Percentiles rank a stretch among this genome's conserved stretches.
Evolutionary conservation across 2,888 invertebrate species (phyloP).

Genomic region (Rotaria socialis): DNA sequence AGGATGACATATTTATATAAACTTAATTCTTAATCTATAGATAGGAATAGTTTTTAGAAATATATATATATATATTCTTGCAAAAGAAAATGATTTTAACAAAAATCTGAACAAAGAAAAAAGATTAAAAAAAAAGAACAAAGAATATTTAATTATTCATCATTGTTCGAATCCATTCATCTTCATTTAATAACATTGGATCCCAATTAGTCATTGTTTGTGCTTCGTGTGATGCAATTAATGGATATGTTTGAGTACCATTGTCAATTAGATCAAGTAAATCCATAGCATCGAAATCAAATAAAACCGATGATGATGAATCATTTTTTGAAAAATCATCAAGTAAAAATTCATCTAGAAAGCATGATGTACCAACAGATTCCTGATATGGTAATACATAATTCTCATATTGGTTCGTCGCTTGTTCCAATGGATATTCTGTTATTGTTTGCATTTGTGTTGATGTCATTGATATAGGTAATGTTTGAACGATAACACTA

Average conservation of each 20-base stretch:
- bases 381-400: not conserved
- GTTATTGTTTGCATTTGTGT: slow-evolving; percentile 27
- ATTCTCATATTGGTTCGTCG: not conserved
- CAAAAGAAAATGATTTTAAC: not conserved
- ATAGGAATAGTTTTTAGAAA: not conserved
- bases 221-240: not conserved
- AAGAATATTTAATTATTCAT: not conserved
- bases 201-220: slow-evolving; percentile 1
- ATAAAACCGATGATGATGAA: not conserved
- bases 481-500: not conserved
- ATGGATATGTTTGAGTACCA: slow-evolving; percentile 8
- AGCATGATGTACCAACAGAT: not conserved
- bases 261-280: slow-evolving; percentile 1
- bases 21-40: not conserved
- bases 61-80: not conserved
- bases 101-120: not conserved
- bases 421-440: not conserved
- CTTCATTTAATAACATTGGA: not conserved
- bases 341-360: not conserved
- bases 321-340: not conserved
- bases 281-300: not conserved
- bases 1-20: not conserved
- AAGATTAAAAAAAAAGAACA: not conserved
- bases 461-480: slow-evolving; percentile 11
- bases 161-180: not conserved